Evolutionary conservation across 2,113 vertebrate species (phyloP), one percentile per base, ranked within the genome.

Genomic region (Polypterus senegalus): DNA sequence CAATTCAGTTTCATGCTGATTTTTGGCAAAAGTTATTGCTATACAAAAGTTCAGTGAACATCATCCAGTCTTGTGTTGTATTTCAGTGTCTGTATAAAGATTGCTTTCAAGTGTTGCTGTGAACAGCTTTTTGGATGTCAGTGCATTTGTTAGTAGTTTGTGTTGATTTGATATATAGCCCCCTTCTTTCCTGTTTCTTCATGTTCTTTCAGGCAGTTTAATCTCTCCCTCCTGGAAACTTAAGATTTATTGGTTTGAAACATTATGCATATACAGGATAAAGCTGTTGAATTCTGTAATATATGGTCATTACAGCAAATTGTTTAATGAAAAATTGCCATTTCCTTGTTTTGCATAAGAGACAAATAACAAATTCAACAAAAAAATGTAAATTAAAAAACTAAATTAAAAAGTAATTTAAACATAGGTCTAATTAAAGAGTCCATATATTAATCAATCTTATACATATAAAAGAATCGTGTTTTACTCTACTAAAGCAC

Each of bases 181-280:
- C 66, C 70, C 70, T 63, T 65, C 71, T 66, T 60, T 68, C 67
- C 69, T 70, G 74, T 64, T 70, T 66, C 77, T 81, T 72, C 77
- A 73, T 78, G 66, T 73, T 67, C 75, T 69, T 73, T 78, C 77
- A 77, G 73, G 73, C 71, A 71, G 72, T 73, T 79, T 81, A 76
- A 80, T 80, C 77, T 73, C 79, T 69, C 79, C 77, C 81, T 74
- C 71, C 73, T 74, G 81, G 76, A 67, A 70, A 55, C 47, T 43
- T 8, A 65, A 75, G 82, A 85, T 85, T 84, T 83, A 84, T 81
- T 74, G 71, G 74, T 59, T 65, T 73, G 76, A 78, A 82, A 82
- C 67, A 63, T 47, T 63, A 79, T 6, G 57, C 76, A 69, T 79
- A 69, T 78, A 75, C 73, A 73, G 58, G 64, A 68, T 76, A 27